Evolutionary conservation across 92 coral and sea anemone genomes (phyloP).

Genomic region (Siderastrea radians): DNA sequence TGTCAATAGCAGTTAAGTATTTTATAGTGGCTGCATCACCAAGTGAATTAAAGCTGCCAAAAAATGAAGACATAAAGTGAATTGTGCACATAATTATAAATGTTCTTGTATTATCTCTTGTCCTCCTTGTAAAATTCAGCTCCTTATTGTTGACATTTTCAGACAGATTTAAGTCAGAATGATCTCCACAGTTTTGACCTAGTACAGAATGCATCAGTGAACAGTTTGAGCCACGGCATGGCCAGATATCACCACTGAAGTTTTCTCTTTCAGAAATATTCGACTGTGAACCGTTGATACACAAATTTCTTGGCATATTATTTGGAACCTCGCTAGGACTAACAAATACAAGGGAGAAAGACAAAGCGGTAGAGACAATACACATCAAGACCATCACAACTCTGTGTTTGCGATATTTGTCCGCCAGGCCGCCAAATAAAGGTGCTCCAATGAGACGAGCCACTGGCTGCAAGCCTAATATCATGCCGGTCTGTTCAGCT

Average conservation of each 20-base stretch:
- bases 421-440: constrained; percentile 76
- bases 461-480: constrained; percentile 75
- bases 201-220: not conserved
- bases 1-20: constrained; percentile 20
- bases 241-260: not conserved
- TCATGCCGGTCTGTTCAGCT: constrained; percentile 72
- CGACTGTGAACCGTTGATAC: not conserved
- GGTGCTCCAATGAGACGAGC: constrained; percentile 81
- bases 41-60: constrained; percentile 8
- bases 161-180: not conserved
- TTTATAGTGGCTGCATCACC: constrained; percentile 47
- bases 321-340: not conserved
- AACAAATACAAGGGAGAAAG: constrained; percentile 76
- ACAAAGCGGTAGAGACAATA: constrained; percentile 43
- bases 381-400: constrained; percentile 62
- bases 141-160: not conserved
- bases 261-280: not conserved
- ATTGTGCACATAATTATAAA: constrained; percentile 8
- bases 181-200: not conserved
- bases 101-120: not conserved
- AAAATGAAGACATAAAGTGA: not conserved
- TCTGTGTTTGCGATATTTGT: constrained; percentile 77
- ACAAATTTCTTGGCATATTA: not conserved
- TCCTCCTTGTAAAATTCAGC: not conserved
- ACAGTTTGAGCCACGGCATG: not conserved